Conservation (phyloP, 2,113 vertebrate genomes). For the Leucoraja erinaceus region DNA sequence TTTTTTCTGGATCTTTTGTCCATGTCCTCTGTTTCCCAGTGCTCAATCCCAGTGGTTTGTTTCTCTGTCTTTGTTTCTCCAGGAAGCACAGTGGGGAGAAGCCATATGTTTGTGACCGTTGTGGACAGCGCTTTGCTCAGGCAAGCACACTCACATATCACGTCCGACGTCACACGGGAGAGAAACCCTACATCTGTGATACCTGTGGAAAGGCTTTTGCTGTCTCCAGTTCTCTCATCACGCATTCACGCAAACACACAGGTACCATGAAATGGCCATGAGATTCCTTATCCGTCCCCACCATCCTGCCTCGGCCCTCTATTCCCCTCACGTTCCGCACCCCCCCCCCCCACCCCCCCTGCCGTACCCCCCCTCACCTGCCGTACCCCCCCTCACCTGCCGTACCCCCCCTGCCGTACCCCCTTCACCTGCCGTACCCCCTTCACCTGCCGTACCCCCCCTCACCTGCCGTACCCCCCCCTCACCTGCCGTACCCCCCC, state of each 20-base stretch:
- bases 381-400: no score
- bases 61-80: constrained; percentile 5
- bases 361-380: no score
- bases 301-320: no score
- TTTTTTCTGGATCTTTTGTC: not conserved
- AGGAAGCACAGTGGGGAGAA: constrained; percentile 97
- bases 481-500: no score
- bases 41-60: not conserved
- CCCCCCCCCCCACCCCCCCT: no score
- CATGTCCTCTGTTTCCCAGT: not conserved
- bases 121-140: constrained; percentile 90
- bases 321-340: no score
- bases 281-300: not conserved
- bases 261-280: constrained; percentile 55
- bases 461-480: no score
- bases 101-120: constrained; percentile 88
- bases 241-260: constrained; percentile 88
- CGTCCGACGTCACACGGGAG: constrained; percentile 88
- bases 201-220: constrained; percentile 94
- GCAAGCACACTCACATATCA: constrained; percentile 95
- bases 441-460: no score
- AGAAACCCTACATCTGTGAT: constrained; percentile 94
- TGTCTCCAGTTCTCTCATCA: constrained; percentile 93
- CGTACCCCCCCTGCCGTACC: no score
- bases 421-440: no score